phyloP scores from a whole-genome alignment of 2,797 vertebrate species.

The Rhadinocentrus ornatus region DNA sequence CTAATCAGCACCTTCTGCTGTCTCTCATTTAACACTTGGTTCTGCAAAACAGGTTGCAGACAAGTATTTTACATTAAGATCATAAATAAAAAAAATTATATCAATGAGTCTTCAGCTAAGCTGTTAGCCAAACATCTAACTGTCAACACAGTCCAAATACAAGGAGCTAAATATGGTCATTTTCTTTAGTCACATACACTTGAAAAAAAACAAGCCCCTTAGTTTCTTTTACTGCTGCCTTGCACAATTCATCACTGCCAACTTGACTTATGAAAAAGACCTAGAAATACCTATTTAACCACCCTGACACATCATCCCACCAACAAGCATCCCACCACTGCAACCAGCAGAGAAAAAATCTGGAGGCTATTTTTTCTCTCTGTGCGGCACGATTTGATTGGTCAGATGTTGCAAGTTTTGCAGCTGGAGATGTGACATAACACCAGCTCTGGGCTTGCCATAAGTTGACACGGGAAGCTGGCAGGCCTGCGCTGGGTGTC shows the following conservation, averaged over 20 bases:
- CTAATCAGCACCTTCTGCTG: conserved; percentile 7
- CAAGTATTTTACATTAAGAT: neutral
- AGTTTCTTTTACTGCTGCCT: conserved; percentile 18
- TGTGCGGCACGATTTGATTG: conserved; percentile 44
- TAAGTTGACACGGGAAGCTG: conserved; percentile 36
- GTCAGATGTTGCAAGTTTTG: conserved; percentile 46
- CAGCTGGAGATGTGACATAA: conserved; percentile 59
- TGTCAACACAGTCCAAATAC: conserved; percentile 36
- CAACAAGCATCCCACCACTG: conserved; percentile 33
- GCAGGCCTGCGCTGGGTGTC: conserved; percentile 29
- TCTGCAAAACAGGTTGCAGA: neutral
- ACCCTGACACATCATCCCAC: conserved; percentile 32
- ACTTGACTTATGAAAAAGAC: conserved; percentile 49
- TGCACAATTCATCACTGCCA: conserved; percentile 68
- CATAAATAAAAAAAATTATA: conserved; percentile 11
- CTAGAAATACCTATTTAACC: conserved; percentile 43
- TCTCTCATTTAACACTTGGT: neutral
- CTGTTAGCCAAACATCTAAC: conserved; percentile 21
- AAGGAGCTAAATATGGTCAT: conserved; percentile 56
- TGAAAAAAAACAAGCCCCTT: conserved; percentile 43
- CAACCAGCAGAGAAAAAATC: conserved; percentile 45
- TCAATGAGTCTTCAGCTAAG: conserved; percentile 12
- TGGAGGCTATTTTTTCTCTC: conserved; percentile 52
- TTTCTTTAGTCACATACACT: conserved; percentile 56
- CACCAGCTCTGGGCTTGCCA: conserved; percentile 27